Percentiles rank a stretch among this genome's conserved stretches.
phyloP scores from a whole-genome alignment of 2,888 invertebrate species.

The Anticlea derivata region DNA sequence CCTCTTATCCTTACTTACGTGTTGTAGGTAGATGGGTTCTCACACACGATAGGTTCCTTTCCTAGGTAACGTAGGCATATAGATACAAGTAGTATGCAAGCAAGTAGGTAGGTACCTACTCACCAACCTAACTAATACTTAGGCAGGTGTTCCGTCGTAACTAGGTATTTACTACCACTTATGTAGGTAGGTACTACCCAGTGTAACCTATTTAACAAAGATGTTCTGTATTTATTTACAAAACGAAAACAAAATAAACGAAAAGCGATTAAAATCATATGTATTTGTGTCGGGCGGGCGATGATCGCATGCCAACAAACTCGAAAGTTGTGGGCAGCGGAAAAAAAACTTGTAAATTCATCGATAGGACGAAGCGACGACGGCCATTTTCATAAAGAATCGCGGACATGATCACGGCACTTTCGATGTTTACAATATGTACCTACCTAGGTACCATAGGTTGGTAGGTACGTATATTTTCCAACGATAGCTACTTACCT shows the following conservation, averaged over 20 bases:
- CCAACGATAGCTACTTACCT: constrained; percentile 3
- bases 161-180: no score
- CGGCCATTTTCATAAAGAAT: constrained; percentile 55
- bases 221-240: constrained; percentile 22
- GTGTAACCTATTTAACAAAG: constrained; percentile 4
- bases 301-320: constrained; percentile 40
- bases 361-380: constrained; percentile 32
- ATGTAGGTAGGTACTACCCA: constrained; percentile 3
- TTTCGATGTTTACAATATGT: constrained; percentile 49
- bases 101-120: constrained; percentile 19
- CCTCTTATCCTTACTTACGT: no score
- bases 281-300: constrained; percentile 42
- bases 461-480: constrained; percentile 34
- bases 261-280: constrained; percentile 35
- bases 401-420: constrained; percentile 46
- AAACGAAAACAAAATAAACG: constrained; percentile 32
- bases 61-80: neutral
- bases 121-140: neutral
- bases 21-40: no score
- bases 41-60: no score
- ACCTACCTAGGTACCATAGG: neutral
- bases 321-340: constrained; percentile 42
- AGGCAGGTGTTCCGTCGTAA: no score
- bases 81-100: no score
- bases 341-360: constrained; percentile 38